Base-by-base conservation (phyloP, 1,140 invertebrate species). In the Hermetia illucens region DNA sequence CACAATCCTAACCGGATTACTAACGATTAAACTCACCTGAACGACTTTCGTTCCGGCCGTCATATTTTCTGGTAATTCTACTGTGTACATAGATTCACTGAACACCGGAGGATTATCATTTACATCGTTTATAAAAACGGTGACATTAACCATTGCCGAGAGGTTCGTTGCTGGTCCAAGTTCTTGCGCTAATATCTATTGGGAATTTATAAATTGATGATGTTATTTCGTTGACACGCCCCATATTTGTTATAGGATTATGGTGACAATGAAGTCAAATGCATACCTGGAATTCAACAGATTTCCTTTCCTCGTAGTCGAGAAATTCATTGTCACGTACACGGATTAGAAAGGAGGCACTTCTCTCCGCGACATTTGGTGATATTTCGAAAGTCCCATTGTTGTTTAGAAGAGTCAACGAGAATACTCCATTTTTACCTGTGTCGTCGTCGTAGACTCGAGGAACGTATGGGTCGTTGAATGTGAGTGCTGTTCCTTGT, bases 21-120 rank as follows among this genome's bases (percentile, higher is more conserved):
- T n/a, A n/a, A n/a, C n/a, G n/a, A n/a, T n/a, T n/a, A 36, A 22
- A 52, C 66, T 64, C 40, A 87, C 81, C 66, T 79, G 74, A 5
- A 78, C 52, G 1, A 90, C 74, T 43, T 69, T 74, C 0, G 80
- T 81, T 10, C 81, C 83, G 13, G 70, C 65, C 12, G 77, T 77
- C 16, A 79, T 71, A 53, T 93, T 87, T 62, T 94, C 89, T 1
- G 71, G 70, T 18, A 90, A 48, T 20, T 77, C 74, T 0, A 77
- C 79, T 30, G 74, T 65, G 51, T 92, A 95, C 1, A 70, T 61
- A 12, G 73, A 52, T 43, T 79, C 66, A 6, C 73, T 61, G 55
- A 96, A 96, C 34, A 77, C 65, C 1, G 91, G 91, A 4, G 74
- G 62, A 61, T 93, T 91, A 52, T 95, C 92, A 52, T 96, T 95